phyloP scores from a whole-genome alignment of 2,888 invertebrate species.

The Tetragonisca angustula region DNA sequence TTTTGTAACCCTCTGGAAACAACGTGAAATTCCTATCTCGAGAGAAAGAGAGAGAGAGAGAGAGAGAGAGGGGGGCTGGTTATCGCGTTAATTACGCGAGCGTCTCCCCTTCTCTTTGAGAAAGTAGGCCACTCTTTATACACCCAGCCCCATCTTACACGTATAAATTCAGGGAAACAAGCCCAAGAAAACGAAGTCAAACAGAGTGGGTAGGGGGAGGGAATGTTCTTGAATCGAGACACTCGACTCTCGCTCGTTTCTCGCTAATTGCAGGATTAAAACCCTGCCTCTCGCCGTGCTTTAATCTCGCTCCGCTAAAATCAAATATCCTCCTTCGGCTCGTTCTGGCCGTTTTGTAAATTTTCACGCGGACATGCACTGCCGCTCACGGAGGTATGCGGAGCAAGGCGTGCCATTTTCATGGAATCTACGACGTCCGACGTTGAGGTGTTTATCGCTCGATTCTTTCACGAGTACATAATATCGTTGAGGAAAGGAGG shows the following conservation, averaged over 20 bases:
- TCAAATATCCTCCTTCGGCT: neutral
- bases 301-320: neutral
- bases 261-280: conserved; percentile 7
- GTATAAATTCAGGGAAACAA: conserved; percentile 1
- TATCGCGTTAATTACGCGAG: neutral
- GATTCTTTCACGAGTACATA: too few species aligned
- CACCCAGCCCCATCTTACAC: neutral
- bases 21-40: neutral
- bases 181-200: neutral
- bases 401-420: too few species aligned
- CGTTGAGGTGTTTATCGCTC: too few species aligned
- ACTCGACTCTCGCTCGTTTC: neutral
- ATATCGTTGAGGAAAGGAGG: too few species aligned
- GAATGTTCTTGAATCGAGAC: neutral
- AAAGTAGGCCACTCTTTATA: neutral
- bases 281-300: neutral
- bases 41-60: too few species aligned
- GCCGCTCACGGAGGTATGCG: too few species aligned
- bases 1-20: neutral
- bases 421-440: too few species aligned
- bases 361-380: neutral
- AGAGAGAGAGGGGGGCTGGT: neutral
- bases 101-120: neutral
- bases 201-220: neutral
- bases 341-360: neutral